These are phyloP conservation scores for Hypomecis atomaria DNA, from an alignment of 2,888 invertebrate genomes.

Conservation along the genomic window DNA sequence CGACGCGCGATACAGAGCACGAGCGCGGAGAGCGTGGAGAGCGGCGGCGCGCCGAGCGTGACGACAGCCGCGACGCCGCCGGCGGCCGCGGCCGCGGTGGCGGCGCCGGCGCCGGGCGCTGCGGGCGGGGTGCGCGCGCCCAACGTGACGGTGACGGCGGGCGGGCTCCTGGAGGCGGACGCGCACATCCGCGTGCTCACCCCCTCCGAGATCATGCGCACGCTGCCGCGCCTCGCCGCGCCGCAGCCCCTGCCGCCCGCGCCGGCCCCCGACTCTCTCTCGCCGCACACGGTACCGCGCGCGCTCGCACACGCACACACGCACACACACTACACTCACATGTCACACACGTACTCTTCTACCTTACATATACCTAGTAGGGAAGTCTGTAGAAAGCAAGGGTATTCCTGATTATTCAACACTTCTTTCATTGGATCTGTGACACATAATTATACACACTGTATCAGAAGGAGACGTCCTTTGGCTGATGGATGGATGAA, in stretches of 20 bases:
- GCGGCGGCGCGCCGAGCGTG: slow-evolving; percentile 22
- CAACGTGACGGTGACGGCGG: slow-evolving; percentile 88
- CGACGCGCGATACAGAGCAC: slow-evolving; percentile 67
- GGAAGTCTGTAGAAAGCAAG: too few relatives aligned
- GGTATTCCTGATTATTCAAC: too few relatives aligned
- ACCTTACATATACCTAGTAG: not conserved
- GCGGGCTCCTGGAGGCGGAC: slow-evolving; percentile 86
- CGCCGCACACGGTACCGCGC: slow-evolving; percentile 38
- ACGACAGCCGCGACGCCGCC: slow-evolving; percentile 43
- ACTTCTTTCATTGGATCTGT: too few relatives aligned
- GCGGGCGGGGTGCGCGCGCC: slow-evolving; percentile 84
- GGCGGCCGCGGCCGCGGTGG: slow-evolving; percentile 48
- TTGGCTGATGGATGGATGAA: too few relatives aligned
- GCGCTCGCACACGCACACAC: slow-evolving; percentile 32
- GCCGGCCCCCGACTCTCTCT: slow-evolving; percentile 44
- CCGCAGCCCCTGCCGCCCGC: slow-evolving; percentile 58
- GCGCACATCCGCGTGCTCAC: slow-evolving; percentile 95
- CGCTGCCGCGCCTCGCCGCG: slow-evolving; percentile 93
- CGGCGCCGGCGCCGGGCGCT: slow-evolving; percentile 49
- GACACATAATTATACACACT: too few relatives aligned
- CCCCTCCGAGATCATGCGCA: slow-evolving; percentile 96
- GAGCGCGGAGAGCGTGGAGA: slow-evolving; percentile 54
- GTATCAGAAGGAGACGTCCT: too few relatives aligned
- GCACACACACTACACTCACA: slow-evolving; percentile 37
- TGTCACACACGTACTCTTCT: slow-evolving; percentile 9